Conservation (phyloP, 1,140 invertebrate genomes). For the Aphelenchoides avenae region DNA sequence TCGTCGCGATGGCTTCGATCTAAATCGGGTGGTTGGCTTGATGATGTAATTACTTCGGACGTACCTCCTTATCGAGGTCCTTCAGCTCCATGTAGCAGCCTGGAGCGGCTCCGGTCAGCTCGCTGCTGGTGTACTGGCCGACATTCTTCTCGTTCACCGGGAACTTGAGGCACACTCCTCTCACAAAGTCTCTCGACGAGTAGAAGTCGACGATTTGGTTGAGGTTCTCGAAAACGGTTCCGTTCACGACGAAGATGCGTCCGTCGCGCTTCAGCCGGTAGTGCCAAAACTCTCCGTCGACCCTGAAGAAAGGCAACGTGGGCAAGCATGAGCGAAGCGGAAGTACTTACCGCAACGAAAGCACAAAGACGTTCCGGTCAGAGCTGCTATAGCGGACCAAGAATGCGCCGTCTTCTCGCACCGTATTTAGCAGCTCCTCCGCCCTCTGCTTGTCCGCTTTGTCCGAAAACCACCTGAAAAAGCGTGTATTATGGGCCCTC, state of each 20-base stretch:
- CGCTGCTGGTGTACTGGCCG: constrained; percentile 31
- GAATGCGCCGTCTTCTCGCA: constrained; percentile 54
- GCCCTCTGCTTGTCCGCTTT: constrained; percentile 48
- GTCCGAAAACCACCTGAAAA: constrained; percentile 48
- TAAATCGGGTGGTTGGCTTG: constrained; percentile 12
- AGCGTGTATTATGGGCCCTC: no score
- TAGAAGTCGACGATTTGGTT: constrained; percentile 58
- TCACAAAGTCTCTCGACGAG: constrained; percentile 44
- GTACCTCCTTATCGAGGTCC: constrained; percentile 51
- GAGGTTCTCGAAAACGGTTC: constrained; percentile 57
- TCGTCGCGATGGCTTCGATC: constrained; percentile 42
- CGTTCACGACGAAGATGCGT: constrained; percentile 56
- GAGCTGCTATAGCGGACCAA: constrained; percentile 48
- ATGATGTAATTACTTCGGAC: not conserved
- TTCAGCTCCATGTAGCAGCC: constrained; percentile 57
- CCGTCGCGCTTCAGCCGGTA: constrained; percentile 58
- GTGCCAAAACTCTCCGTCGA: constrained; percentile 54
- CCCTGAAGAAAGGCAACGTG: constrained; percentile 27
- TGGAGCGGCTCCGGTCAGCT: constrained; percentile 9
- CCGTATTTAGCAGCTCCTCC: constrained; percentile 51
- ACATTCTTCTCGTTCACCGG: constrained; percentile 54
- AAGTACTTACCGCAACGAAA: constrained; percentile 46
- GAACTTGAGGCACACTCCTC: constrained; percentile 51
- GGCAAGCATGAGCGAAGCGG: constrained; percentile 3
- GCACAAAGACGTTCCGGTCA: constrained; percentile 55